A percentile compares a stretch with the other conserved stretches of the same genome.
phyloP scores from a whole-genome alignment of 2,113 vertebrate species.

The Etheostoma cragini region DNA sequence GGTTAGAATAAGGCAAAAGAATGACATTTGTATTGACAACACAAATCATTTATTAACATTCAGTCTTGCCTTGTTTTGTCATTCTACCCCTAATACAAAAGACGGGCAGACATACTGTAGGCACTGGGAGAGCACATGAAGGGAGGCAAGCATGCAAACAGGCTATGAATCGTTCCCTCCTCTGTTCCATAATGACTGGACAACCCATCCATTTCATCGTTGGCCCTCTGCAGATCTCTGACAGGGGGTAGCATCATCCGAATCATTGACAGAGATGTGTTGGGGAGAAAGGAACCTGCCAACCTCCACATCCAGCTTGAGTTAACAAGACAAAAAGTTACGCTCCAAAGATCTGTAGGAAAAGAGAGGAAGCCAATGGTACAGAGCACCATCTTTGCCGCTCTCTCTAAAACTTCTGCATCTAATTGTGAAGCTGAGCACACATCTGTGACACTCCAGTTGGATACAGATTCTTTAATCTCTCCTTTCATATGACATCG shows the following conservation, averaged over 20 bases:
- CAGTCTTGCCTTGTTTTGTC: background rate
- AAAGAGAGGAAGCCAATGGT: conserved; percentile 30
- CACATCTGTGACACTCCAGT: conserved; percentile 68
- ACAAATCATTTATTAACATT: background rate
- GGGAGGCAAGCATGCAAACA: conserved; percentile 35
- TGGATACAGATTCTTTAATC: conserved; percentile 78
- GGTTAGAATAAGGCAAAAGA: background rate
- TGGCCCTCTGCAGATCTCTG: conserved; percentile 53
- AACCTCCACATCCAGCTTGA: conserved; percentile 30
- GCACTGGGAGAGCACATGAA: conserved; percentile 21
- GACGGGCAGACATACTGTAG: conserved; percentile 8
- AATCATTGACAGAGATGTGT: conserved; percentile 46
- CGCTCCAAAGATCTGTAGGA: conserved; percentile 44
- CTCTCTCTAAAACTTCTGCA: conserved; percentile 52
- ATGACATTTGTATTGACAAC: background rate
- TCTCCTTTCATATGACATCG: conserved; percentile 73
- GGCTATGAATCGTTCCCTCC: conserved; percentile 46
- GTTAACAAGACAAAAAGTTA: conserved; percentile 70
- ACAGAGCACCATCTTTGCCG: conserved; percentile 15
- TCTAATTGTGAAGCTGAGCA: conserved; percentile 73
- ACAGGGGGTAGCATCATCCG: conserved; percentile 47
- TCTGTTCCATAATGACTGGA: conserved; percentile 58
- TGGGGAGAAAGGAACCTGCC: conserved; percentile 41
- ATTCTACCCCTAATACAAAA: background rate
- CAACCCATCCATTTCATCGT: conserved; percentile 60